phyloP scores from a whole-genome alignment of 2,797 vertebrate genomes.

The Ibycter americanus region DNA sequence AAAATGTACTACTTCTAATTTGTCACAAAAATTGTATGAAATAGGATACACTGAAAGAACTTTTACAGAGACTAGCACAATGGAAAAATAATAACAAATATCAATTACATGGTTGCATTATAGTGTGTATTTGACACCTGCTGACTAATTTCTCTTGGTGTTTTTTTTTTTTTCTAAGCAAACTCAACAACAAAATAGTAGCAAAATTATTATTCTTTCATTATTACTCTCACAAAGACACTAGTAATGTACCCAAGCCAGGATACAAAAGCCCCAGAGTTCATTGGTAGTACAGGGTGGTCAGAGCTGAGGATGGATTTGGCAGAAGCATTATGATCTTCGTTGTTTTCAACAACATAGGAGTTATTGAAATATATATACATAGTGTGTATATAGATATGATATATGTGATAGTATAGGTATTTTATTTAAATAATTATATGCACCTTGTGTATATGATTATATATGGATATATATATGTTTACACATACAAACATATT shows the following conservation, averaged over 20 bases:
- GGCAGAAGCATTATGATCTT: neutral
- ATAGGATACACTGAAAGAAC: neutral
- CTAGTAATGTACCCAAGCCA: neutral
- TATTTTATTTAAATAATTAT: neutral
- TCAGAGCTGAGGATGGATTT: neutral
- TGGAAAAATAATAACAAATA: neutral
- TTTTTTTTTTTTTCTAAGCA: neutral
- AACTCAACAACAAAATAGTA: neutral
- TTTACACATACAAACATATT: neutral
- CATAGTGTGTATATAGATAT: neutral
- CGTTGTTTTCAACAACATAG: neutral
- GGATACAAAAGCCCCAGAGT: neutral
- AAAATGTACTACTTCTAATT: neutral
- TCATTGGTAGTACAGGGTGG: neutral
- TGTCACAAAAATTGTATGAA: neutral
- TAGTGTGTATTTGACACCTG: neutral
- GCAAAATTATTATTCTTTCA: neutral
- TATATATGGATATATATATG: neutral
- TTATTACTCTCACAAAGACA: neutral
- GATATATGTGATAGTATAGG: neutral
- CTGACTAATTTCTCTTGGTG: neutral
- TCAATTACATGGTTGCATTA: neutral
- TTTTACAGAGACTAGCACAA: neutral
- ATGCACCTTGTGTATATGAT: neutral
- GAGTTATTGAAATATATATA: neutral